Evolutionary conservation across 2,797 vertebrate genomes (phyloP), one percentile per base, ranked within the genome.

Genomic region (Delichon dasypus): DNA sequence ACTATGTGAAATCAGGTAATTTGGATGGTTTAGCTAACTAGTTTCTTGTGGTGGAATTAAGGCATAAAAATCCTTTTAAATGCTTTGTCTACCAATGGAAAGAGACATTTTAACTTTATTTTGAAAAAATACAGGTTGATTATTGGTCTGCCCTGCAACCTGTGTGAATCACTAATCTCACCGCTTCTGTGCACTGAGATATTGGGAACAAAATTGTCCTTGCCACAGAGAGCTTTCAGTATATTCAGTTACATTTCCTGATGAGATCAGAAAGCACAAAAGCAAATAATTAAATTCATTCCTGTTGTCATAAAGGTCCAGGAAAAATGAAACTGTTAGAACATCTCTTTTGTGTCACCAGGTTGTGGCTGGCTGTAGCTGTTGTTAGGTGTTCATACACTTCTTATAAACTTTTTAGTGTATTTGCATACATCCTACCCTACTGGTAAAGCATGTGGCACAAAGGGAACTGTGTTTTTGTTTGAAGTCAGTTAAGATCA

Each of bases 91-190:
- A 32, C 27, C 6, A 70, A 10, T 22, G 45, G 54, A 42, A 51
- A 58, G 34, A 42, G 62, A 45, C 2, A 5, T 80, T 71, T 73
- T 14, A 80, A 20, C 9, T 44, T 58, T 18, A 21, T 62, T 66
- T 2, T 2, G 0, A 38, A 36, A 54, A 30, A 10, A 17, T 12
- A 1, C 7, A 7, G 16, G 9, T 47, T 12, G 7, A 7, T 53
- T 61, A 29, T 53, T 88, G 14, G 11, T 72, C 6, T 85, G 30
- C 23, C 9, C 2, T 66, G 53, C 34, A 62, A 10, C 11, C 22
- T 34, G 2, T 45, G 7, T 47, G 48, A 91, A 38, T 82, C 22
- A 27, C 34, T 47, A 11, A 44, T 10, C 29, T 81, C 15, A 53
- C 7, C 5, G 55, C 15, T 47, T 76, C 6, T 88, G 61, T 67